Conservation (phyloP, 1,140 invertebrate genomes). For the Brachionus manjavacas region DNA sequence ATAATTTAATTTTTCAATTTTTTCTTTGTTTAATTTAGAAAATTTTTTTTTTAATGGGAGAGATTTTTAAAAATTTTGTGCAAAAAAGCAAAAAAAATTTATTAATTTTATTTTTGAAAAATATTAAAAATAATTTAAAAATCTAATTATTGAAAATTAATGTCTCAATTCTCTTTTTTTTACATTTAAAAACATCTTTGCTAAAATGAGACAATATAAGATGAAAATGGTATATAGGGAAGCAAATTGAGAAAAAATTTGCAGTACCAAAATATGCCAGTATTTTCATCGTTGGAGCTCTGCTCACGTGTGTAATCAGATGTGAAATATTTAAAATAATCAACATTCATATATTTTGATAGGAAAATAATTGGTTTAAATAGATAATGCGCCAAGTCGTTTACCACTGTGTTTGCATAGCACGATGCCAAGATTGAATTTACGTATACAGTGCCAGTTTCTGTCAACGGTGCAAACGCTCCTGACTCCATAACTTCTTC, state of each 20-base stretch:
- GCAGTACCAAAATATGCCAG: constrained; percentile 28
- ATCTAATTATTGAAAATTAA: neutral
- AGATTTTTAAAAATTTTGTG: too few species aligned
- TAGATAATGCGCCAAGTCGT: constrained; percentile 25
- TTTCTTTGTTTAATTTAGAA: too few species aligned
- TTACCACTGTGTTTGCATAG: constrained; percentile 65
- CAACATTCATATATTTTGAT: neutral
- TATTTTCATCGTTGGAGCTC: neutral
- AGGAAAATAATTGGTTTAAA: constrained; percentile 17
- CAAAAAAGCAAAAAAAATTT: neutral
- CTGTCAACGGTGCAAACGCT: constrained; percentile 82
- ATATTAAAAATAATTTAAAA: neutral
- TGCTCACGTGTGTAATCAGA: neutral
- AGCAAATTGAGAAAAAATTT: constrained; percentile 24
- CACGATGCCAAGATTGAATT: constrained; percentile 85
- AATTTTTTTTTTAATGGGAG: too few species aligned
- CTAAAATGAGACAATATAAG: constrained; percentile 37
- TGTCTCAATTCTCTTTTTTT: neutral
- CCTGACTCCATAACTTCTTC: constrained; percentile 64
- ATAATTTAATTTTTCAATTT: too few species aligned
- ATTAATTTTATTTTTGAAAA: neutral
- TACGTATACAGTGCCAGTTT: constrained; percentile 77
- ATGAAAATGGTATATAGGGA: constrained; percentile 33
- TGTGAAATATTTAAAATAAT: constrained; percentile 4
- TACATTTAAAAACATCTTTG: neutral